A percentile compares a stretch with the other conserved stretches of the same genome.
Evolutionary conservation across 2,113 vertebrate genomes (phyloP).

Genomic region (Noctilio leporinus): DNA sequence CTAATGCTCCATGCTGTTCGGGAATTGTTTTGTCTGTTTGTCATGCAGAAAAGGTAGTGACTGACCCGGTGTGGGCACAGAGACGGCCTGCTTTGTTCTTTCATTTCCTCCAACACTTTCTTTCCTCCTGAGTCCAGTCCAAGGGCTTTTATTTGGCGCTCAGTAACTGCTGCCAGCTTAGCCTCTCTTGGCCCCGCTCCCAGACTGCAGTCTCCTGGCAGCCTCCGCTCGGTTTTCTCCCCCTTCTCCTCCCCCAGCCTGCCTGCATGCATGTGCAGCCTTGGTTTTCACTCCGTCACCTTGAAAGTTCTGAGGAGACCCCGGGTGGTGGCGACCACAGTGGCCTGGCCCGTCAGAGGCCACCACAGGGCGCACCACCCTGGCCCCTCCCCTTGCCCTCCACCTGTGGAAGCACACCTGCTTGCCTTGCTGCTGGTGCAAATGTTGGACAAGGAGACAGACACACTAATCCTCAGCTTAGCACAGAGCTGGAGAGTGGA

Average conservation of each 20-base stretch:
- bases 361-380: neutral
- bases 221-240: conserved; percentile 31
- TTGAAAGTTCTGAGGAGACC: conserved; percentile 24
- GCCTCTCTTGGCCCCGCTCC: conserved; percentile 51
- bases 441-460: conserved; percentile 56
- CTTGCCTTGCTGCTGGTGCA: conserved; percentile 69
- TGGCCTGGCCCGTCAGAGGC: neutral
- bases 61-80: conserved; percentile 65
- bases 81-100: conserved; percentile 61
- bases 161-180: conserved; percentile 38
- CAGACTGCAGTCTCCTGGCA: conserved; percentile 60
- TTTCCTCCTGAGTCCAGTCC: conserved; percentile 37
- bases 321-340: rapidly evolving
- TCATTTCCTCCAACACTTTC: conserved; percentile 64
- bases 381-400: neutral
- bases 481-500: conserved; percentile 37
- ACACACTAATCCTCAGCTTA: neutral
- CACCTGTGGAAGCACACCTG: conserved; percentile 38
- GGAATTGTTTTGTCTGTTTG: conserved; percentile 76
- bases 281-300: neutral
- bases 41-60: conserved; percentile 73
- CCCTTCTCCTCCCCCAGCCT: conserved; percentile 22
- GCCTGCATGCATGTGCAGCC: conserved; percentile 69
- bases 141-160: conserved; percentile 29
- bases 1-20: conserved; percentile 70